Conservation (phyloP, 2,797 vertebrate species). For the Pangasius larnaudii region DNA sequence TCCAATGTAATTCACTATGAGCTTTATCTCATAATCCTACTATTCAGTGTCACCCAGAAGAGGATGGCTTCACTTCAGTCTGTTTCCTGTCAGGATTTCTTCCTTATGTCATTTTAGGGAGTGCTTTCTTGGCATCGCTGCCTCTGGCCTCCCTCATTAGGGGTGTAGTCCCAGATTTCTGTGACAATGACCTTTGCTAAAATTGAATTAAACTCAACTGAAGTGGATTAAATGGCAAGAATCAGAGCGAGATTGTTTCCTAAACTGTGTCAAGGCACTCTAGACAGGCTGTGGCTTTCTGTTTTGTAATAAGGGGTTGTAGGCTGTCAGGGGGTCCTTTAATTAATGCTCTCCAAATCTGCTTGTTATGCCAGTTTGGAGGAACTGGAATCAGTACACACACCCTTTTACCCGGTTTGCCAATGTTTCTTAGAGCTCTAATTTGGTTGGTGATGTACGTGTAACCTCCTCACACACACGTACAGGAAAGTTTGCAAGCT, state of each 20-base stretch:
- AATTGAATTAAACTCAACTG: background rate
- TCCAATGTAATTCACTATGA: background rate
- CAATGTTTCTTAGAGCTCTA: constrained; percentile 36
- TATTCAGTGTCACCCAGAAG: background rate
- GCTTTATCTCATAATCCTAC: background rate
- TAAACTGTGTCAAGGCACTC: constrained; percentile 19
- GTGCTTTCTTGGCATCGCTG: background rate
- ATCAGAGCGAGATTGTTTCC: constrained; percentile 19
- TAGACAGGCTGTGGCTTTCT: constrained; percentile 17
- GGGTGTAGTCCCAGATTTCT: background rate
- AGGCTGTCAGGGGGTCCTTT: constrained; percentile 34
- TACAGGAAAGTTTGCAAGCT: background rate
- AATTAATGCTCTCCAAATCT: constrained; percentile 41
- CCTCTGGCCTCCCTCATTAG: background rate
- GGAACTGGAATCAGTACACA: constrained; percentile 19
- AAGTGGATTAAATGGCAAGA: constrained; percentile 18
- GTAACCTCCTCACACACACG: constrained; percentile 17
- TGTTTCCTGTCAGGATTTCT: background rate
- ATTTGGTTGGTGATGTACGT: constrained; percentile 30
- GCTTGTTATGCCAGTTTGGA: constrained; percentile 44
- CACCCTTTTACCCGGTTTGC: background rate
- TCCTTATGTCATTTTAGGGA: constrained; percentile 1
- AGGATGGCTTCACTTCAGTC: background rate
- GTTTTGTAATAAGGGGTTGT: constrained; percentile 48
- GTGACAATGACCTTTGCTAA: background rate